A percentile compares a stretch with the other conserved stretches of the same genome.
Evolutionary conservation across 2,888 invertebrate genomes (phyloP).

Genomic region (Leucoptera coffeella): DNA sequence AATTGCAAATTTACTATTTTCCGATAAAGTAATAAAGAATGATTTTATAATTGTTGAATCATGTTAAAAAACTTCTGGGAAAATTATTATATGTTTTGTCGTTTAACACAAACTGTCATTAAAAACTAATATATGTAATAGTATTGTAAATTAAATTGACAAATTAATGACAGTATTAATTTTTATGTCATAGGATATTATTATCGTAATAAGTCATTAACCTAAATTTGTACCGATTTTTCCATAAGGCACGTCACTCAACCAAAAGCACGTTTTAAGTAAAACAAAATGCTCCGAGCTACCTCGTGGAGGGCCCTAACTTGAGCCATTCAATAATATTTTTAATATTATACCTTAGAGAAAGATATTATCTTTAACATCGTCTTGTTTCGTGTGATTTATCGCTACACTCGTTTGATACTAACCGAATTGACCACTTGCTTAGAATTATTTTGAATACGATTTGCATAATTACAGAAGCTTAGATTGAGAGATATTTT

Average conservation of each 20-base stretch:
- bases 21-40: too few species aligned
- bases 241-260: neutral
- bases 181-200: neutral
- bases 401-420: too few species aligned
- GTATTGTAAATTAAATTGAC: too few species aligned
- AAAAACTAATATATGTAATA: too few species aligned
- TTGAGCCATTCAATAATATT: slow-evolving; percentile 23
- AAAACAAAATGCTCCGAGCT: slow-evolving; percentile 21
- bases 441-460: slow-evolving; percentile 25
- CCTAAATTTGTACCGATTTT: neutral
- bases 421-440: slow-evolving; percentile 20
- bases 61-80: too few species aligned
- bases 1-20: too few species aligned
- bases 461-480: slow-evolving; percentile 23
- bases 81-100: too few species aligned
- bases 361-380: slow-evolving; percentile 27
- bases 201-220: neutral
- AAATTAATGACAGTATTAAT: neutral
- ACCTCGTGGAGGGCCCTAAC: slow-evolving; percentile 39
- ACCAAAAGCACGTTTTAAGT: too few species aligned
- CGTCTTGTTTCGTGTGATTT: slow-evolving; percentile 29
- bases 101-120: too few species aligned
- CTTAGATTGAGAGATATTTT: neutral
- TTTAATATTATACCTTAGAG: slow-evolving; percentile 17
- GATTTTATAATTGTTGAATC: too few species aligned